Percentiles rank a stretch among this genome's conserved stretches.
These are phyloP conservation scores for Polia nebulosa DNA, from an alignment of 2,888 invertebrate species.

Conservation along the genomic window DNA sequence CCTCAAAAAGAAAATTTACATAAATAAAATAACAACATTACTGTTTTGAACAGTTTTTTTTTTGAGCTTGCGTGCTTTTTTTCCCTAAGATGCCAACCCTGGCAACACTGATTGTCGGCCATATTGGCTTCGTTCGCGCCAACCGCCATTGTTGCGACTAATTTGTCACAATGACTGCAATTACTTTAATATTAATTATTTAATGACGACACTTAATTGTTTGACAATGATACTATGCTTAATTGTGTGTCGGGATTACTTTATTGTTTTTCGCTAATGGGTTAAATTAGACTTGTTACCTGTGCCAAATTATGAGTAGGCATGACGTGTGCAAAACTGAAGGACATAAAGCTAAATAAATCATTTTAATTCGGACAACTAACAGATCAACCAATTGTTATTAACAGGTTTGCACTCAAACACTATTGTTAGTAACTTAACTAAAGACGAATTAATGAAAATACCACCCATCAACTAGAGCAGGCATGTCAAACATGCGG, in stretches of 20 bases:
- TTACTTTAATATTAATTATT: constrained; percentile 77
- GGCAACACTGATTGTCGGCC: constrained; percentile 77
- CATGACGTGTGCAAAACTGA: neutral
- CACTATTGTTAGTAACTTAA: too few relatives aligned
- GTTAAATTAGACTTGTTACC: neutral
- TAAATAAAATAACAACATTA: too few relatives aligned
- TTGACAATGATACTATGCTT: constrained; percentile 36
- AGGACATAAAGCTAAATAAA: neutral
- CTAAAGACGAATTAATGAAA: too few relatives aligned
- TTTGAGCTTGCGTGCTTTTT: neutral
- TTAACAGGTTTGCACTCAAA: too few relatives aligned
- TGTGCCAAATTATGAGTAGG: neutral
- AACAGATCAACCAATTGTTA: too few relatives aligned
- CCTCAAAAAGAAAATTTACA: too few relatives aligned
- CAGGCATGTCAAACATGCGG: too few relatives aligned
- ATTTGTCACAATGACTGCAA: constrained; percentile 80
- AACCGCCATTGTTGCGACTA: constrained; percentile 75
- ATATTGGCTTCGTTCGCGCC: constrained; percentile 80
- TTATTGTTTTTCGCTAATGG: constrained; percentile 37
- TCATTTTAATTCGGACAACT: too few relatives aligned
- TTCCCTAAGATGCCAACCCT: neutral
- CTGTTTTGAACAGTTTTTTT: neutral
- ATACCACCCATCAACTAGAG: too few relatives aligned
- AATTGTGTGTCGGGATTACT: constrained; percentile 41
- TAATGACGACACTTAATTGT: constrained; percentile 71